Percentiles rank a stretch among this genome's conserved stretches.
Evolutionary conservation across 2,797 vertebrate species (phyloP).

Genomic region (Psittacula derbiana): DNA sequence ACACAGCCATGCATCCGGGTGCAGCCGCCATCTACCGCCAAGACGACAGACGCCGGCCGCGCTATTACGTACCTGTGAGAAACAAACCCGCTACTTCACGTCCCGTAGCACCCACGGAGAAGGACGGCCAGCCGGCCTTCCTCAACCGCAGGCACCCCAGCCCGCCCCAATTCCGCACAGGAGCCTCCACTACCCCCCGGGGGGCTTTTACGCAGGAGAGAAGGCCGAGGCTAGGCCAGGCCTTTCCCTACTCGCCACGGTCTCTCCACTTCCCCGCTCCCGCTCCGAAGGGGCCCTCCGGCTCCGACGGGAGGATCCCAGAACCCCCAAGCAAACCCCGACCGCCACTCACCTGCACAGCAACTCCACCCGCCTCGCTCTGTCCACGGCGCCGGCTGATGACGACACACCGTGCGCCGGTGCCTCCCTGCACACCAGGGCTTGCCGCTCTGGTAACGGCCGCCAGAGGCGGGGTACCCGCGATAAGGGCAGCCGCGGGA

Average conservation of each 20-base stretch:
- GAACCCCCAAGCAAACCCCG: accelerated
- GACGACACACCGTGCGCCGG: not conserved
- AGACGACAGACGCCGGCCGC: accelerated
- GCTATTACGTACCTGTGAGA: not conserved
- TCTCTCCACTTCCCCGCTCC: not conserved
- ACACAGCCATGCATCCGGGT: accelerated
- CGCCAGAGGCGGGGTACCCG: not conserved
- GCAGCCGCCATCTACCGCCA: not conserved
- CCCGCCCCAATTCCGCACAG: not conserved
- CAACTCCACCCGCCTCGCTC: accelerated
- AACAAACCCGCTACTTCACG: not conserved
- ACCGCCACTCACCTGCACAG: accelerated
- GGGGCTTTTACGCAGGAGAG: not conserved
- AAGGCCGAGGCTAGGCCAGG: not conserved
- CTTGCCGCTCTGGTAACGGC: not conserved
- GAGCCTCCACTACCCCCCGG: no score
- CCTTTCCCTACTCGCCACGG: not conserved
- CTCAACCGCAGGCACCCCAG: not conserved
- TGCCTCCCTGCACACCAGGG: accelerated
- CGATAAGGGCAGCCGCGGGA: accelerated
- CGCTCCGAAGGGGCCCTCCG: not conserved
- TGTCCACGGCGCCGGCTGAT: not conserved
- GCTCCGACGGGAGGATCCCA: accelerated
- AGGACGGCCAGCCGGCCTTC: not conserved
- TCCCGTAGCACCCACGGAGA: not conserved